A percentile compares a stretch with the other conserved stretches of the same genome.
These are phyloP conservation scores for Hemiscyllium ocellatum DNA, from an alignment of 2,113 vertebrate species.

Conservation along the genomic window DNA sequence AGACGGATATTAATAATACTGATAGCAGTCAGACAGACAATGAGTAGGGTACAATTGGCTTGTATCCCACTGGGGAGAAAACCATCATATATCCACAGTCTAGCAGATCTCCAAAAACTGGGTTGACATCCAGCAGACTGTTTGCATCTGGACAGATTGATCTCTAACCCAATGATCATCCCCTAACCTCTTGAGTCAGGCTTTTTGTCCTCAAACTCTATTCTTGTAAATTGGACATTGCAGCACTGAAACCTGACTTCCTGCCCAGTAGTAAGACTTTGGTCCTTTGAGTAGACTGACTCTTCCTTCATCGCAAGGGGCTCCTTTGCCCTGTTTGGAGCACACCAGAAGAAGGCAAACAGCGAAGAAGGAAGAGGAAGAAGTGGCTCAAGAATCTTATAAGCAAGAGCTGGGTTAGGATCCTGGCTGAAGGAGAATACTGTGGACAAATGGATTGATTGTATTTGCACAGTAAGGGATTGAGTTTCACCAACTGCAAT, in stretches of 20 bases:
- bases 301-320: background rate
- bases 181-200: background rate
- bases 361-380: background rate
- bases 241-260: background rate
- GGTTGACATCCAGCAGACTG: background rate
- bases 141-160: background rate
- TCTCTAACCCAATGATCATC: background rate
- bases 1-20: background rate
- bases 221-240: background rate
- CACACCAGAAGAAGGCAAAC: background rate
- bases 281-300: background rate
- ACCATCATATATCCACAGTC: background rate
- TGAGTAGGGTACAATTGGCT: background rate
- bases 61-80: background rate
- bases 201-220: background rate
- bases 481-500: background rate
- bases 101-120: background rate
- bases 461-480: background rate
- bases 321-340: background rate
- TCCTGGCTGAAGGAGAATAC: background rate
- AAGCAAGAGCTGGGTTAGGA: background rate
- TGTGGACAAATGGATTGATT: background rate
- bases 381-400: background rate
- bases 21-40: background rate
- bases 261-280: background rate